Conservation (phyloP, 1,140 invertebrate genomes). For the Condylostylus longicornis region DNA sequence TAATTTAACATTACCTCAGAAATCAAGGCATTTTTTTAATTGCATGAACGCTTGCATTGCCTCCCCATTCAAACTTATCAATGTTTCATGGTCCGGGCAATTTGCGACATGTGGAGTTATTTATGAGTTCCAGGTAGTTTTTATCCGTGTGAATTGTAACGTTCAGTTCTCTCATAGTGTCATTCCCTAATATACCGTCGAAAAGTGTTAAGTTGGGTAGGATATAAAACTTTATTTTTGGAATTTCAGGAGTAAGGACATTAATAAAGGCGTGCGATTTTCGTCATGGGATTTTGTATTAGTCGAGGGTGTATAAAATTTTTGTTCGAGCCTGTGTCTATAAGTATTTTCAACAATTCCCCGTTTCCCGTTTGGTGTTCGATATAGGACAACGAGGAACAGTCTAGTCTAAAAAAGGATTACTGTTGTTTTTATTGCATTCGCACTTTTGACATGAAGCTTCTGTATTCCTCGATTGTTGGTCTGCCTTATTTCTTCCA, state of each 20-base stretch:
- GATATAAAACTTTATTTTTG: conserved; percentile 6
- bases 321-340: conserved; percentile 7
- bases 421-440: too few species aligned
- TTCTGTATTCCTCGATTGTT: too few species aligned
- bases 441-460: too few species aligned
- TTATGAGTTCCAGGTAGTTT: neutral
- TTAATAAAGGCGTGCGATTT: conserved; percentile 3
- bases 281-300: neutral
- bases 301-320: conserved; percentile 1
- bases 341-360: conserved; percentile 6
- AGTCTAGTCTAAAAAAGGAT: conserved; percentile 5
- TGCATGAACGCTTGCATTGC: conserved; percentile 15
- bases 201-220: neutral
- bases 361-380: conserved; percentile 1
- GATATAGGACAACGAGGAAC: conserved; percentile 5
- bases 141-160: neutral
- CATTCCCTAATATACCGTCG: conserved; percentile 1
- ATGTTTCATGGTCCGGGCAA: conserved; percentile 12
- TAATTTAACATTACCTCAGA: conserved; percentile 25
- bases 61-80: conserved; percentile 14
- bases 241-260: conserved; percentile 1
- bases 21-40: conserved; percentile 14
- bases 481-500: too few species aligned
- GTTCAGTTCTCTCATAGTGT: neutral
- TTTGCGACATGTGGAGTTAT: conserved; percentile 1